Evolutionary conservation across 2,888 invertebrate species (phyloP).

Genomic region (Lasioglossum oenotherae): DNA sequence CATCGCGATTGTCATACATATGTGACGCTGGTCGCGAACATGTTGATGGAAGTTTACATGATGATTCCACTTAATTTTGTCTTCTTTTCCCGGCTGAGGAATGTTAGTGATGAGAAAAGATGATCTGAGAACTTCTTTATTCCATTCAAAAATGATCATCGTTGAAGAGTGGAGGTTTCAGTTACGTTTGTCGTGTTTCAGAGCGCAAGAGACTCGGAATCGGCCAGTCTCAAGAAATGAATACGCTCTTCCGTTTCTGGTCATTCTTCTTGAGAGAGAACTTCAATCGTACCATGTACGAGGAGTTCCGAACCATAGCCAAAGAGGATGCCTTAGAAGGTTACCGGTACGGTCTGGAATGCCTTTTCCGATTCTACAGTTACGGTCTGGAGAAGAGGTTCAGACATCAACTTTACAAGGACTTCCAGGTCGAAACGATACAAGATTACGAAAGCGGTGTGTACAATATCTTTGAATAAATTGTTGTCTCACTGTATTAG

Average conservation of each 20-base stretch:
- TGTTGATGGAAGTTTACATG: constrained; percentile 58
- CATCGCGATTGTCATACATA: neutral
- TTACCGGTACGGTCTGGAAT: constrained; percentile 94
- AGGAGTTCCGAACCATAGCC: constrained; percentile 96
- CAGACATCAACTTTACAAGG: constrained; percentile 96
- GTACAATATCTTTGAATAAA: constrained; percentile 48
- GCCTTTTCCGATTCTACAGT: constrained; percentile 97
- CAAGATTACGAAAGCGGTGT: constrained; percentile 94
- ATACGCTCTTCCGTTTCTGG: constrained; percentile 99
- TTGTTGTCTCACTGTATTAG: neutral
- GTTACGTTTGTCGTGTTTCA: constrained; percentile 83
- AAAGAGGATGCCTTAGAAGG: constrained; percentile 96
- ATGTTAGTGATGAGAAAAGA: constrained; percentile 74
- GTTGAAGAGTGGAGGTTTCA: neutral
- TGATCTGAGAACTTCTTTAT: constrained; percentile 72
- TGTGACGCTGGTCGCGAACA: neutral
- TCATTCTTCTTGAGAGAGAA: constrained; percentile 99
- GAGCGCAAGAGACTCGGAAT: constrained; percentile 97
- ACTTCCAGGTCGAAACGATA: constrained; percentile 97
- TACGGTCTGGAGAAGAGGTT: constrained; percentile 99
- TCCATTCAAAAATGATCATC: neutral
- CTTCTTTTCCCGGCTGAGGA: constrained; percentile 83
- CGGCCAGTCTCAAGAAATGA: constrained; percentile 99
- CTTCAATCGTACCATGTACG: constrained; percentile 99
- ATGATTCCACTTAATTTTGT: constrained; percentile 79